Evolutionary conservation across 2,888 invertebrate genomes (phyloP).

Genomic region (Drosophila niveifrons): DNA sequence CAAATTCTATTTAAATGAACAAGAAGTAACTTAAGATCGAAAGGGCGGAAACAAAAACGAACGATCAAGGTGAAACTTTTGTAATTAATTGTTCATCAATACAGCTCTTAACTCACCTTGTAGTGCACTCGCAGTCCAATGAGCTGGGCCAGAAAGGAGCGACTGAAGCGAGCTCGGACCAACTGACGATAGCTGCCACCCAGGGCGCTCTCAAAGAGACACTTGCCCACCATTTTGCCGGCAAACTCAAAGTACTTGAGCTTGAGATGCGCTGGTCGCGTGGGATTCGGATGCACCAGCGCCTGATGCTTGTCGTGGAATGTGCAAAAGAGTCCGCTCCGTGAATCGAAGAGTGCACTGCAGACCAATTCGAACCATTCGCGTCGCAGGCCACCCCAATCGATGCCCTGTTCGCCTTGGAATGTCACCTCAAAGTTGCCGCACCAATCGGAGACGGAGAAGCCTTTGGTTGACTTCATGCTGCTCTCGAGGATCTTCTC

Average conservation of each 20-base stretch:
- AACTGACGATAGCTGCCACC: conserved; percentile 95
- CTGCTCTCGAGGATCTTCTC: conserved; percentile 93
- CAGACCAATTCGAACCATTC: conserved; percentile 98
- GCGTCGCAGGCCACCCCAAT: conserved; percentile 96
- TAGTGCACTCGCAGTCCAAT: conserved; percentile 97
- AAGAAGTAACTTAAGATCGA: too few species aligned
- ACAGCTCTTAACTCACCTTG: conserved; percentile 89
- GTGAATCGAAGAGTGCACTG: conserved; percentile 93
- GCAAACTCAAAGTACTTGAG: conserved; percentile 96
- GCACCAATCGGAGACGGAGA: conserved; percentile 96
- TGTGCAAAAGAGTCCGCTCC: conserved; percentile 92
- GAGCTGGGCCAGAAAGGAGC: conserved; percentile 97
- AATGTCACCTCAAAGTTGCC: conserved; percentile 96
- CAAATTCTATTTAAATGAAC: too few species aligned
- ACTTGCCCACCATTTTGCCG: conserved; percentile 97
- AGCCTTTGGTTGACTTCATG: conserved; percentile 94
- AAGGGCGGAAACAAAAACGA: too few species aligned
- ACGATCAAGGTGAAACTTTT: too few species aligned
- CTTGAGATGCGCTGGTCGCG: conserved; percentile 91
- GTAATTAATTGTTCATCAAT: too few species aligned
- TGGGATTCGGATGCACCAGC: conserved; percentile 95
- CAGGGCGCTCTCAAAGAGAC: conserved; percentile 96
- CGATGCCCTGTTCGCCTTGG: conserved; percentile 97
- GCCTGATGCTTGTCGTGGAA: conserved; percentile 95
- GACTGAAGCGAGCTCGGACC: conserved; percentile 95